Evolutionary conservation across 2,888 invertebrate species (phyloP), one percentile per base, ranked within the genome.

Genomic region (Autographa pulchrina): DNA sequence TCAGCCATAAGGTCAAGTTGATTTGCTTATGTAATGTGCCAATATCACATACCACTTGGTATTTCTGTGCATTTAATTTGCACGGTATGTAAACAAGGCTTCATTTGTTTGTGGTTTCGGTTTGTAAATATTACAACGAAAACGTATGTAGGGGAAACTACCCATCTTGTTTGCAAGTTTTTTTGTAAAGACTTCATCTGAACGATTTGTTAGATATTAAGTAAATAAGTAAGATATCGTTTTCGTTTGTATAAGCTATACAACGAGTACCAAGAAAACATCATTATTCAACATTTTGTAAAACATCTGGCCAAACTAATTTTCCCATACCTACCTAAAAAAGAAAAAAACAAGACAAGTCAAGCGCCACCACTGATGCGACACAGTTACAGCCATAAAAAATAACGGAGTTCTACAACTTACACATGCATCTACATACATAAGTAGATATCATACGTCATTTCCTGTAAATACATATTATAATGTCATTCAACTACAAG

Each of bases 401-500:
- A 72, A 60, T 75, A 82, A 82, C 77, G 68, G 73, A 67, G 52
- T 74, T 56, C 75, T 77, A 75, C 70, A 62, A 70, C 69, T 63
- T 31, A 62, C 68, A 65, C 59, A 52, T 72, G 70, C 74, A 68
- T 32, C 70, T 56, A 68, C 65, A 75, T 25, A 25, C 25, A 25
- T 25, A 25, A 71, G 38, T 68, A 72, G 72, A 62, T 25, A 38
- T 14, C 58, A 65, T 65, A 82, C 71, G 78, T 82, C 77, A 83
- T 62, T 80, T 83, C 85, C 82, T 84, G 83, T 84, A 80, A 84
- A 77, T 72, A 83, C 62, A 70, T 74, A 80, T 82, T 75, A 68
- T 67, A 74, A 84, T 84, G 75, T 78, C 74, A 80, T 80, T 80
- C 80, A 77, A 82, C 80, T 75, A 68, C 64, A 43, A 76, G 63